Evolutionary conservation across 2,888 invertebrate genomes (phyloP), one percentile per base, ranked within the genome.

Genomic region (Spodoptera littoralis): DNA sequence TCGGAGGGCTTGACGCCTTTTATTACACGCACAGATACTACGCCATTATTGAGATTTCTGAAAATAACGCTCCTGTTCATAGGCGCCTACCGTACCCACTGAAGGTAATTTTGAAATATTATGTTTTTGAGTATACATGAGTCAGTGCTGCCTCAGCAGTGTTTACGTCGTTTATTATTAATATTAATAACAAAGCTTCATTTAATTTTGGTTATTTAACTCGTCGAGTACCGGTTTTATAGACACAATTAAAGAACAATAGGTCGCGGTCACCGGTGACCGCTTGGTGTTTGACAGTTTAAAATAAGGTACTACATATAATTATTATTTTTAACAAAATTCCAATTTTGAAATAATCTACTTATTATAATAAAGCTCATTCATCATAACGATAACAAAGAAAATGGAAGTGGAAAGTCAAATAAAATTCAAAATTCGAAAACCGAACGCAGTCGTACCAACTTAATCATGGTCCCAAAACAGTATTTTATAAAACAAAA

Each of bases 1-100:
- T 75, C 67, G 73, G 74, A 84, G 82, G 85, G 85, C 79, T 82
- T 82, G 76, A 78, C 80, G 77, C 82, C 76, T 80, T 86, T 82
- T 86, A 83, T 85, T 80, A 65, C 72, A 68, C 79, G 71, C 69
- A 62, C 78, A 78, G 78, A 78, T 78, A 78, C 55, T 73, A 62
- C 77, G 51, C 79, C 67, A 70, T 78, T 78, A 78, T 73, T 78
- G 76, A 76, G 65, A 78, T 71, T 73, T 71, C 70, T 65, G 71
- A 59, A 75, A 67, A 76, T 77, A 67, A 73, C 73, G 60, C 12
- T 9, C 30, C 30, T 53, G 59, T 51, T 67, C 54, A 48, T 36
- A 43, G 42, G 27, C 43, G 30, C 11, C 11, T 13, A 47, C 60
- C 43, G 51, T 50, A 48, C 30, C 36, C 22, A 30, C 41, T 42